These are phyloP conservation scores for Ceratosolen solmsi DNA, from an alignment of 1,140 invertebrate genomes.

Conservation along the genomic window DNA sequence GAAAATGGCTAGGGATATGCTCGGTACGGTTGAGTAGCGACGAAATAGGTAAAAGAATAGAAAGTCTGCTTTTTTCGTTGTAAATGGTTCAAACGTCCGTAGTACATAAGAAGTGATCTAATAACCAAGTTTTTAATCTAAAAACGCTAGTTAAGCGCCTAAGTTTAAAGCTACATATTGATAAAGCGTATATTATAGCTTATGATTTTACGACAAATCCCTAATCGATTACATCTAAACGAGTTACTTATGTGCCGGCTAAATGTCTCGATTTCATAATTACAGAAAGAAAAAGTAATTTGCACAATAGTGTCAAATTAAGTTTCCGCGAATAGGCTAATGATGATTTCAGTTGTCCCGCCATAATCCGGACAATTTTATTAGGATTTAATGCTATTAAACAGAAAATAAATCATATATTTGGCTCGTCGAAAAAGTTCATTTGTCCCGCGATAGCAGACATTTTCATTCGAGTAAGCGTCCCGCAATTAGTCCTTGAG, in stretches of 20 bases:
- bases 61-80: not conserved
- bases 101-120: constrained; percentile 23
- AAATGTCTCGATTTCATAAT: constrained; percentile 31
- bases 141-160: not conserved
- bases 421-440: too few species aligned
- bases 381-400: not conserved
- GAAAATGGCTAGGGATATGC: not conserved
- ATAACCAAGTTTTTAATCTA: constrained; percentile 16
- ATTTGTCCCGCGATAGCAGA: too few species aligned
- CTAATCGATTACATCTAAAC: not conserved
- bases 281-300: not conserved
- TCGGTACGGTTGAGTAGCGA: not conserved
- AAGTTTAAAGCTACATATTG: not conserved
- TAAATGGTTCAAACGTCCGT: not conserved
- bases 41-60: constrained; percentile 13
- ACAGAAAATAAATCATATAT: not conserved
- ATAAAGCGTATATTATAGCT: too few species aligned
- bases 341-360: not conserved
- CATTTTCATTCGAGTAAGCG: too few species aligned
- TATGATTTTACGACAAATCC: not conserved
- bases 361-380: not conserved
- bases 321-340: not conserved
- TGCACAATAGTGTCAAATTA: not conserved
- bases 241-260: not conserved
- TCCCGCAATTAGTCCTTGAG: too few species aligned